Conservation (phyloP, 2,888 invertebrate species). For the Perithous albicinctus region DNA sequence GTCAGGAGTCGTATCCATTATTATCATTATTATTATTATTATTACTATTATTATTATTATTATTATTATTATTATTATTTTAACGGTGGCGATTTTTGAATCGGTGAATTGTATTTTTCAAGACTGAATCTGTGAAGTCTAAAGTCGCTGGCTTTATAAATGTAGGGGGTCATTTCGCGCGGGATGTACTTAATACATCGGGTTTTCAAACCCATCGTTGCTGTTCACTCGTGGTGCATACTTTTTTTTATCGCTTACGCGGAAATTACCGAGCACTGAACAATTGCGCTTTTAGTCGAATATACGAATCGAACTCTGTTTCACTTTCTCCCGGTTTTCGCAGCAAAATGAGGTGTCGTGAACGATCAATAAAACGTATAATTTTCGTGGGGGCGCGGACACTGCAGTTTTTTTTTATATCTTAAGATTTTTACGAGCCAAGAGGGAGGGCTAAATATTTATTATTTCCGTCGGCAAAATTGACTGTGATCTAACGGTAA, state of each 20-base stretch:
- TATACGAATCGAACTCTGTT: neutral
- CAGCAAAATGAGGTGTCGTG: slow-evolving; percentile 23
- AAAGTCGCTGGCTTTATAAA: slow-evolving; percentile 71
- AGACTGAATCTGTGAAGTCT: slow-evolving; percentile 74
- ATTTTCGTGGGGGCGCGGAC: slow-evolving; percentile 21
- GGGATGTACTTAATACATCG: slow-evolving; percentile 62
- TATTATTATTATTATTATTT: slow-evolving; percentile 18
- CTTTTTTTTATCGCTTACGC: neutral
- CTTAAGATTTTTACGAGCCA: slow-evolving; percentile 38
- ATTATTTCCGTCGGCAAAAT: slow-evolving; percentile 75
- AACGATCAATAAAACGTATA: slow-evolving; percentile 46
- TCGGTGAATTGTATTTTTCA: slow-evolving; percentile 63
- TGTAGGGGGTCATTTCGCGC: slow-evolving; percentile 32
- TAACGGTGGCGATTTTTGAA: slow-evolving; percentile 30
- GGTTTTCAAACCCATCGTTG: slow-evolving; percentile 1
- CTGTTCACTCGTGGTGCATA: slow-evolving; percentile 8
- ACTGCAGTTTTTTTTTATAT: slow-evolving; percentile 51
- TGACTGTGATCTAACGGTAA: slow-evolving; percentile 82
- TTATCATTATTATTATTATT: slow-evolving; percentile 13
- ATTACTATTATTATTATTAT: slow-evolving; percentile 18
- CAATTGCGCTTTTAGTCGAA: neutral
- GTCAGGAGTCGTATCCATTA: slow-evolving; percentile 27
- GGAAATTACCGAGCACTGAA: neutral
- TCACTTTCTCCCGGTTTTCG: slow-evolving; percentile 29
- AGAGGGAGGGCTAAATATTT: slow-evolving; percentile 56